Conservation (phyloP, 1,140 invertebrate genomes). For the Notospermus geniculatus region DNA sequence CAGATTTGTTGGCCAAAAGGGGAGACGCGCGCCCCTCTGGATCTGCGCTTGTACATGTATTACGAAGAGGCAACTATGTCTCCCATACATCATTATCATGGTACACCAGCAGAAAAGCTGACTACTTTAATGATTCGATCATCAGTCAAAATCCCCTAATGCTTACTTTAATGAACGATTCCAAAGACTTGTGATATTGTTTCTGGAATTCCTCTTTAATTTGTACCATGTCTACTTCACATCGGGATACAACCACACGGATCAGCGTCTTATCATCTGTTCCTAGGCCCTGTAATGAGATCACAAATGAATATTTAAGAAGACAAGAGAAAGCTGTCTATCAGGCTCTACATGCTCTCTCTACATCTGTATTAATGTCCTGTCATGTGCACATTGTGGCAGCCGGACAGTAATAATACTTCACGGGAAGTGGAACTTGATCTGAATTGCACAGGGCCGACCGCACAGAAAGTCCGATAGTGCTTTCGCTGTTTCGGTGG, state of each 20-base stretch:
- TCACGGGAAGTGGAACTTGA: background rate
- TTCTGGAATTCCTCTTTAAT: conserved; percentile 59
- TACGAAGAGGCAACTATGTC: too few relatives aligned
- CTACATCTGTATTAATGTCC: background rate
- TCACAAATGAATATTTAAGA: background rate
- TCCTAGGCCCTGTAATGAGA: conserved; percentile 39
- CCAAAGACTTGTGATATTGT: conserved; percentile 42
- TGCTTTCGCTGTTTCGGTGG: too few relatives aligned
- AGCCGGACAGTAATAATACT: background rate
- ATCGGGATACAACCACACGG: conserved; percentile 54
- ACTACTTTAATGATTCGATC: too few relatives aligned
- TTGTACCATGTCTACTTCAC: conserved; percentile 61
- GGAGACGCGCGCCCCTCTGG: too few relatives aligned
- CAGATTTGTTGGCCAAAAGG: too few relatives aligned
- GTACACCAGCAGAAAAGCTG: too few relatives aligned
- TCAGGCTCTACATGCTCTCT: background rate
- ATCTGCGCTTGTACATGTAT: too few relatives aligned
- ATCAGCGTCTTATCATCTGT: conserved; percentile 58
- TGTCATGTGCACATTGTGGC: background rate
- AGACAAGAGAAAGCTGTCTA: conserved; percentile 1
- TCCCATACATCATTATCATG: too few relatives aligned
- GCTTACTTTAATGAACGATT: conserved; percentile 47
- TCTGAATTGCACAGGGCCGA: too few relatives aligned
- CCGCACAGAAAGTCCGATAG: too few relatives aligned
- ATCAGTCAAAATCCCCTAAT: too few relatives aligned